Evolutionary conservation across 2,888 invertebrate genomes (phyloP).

Genomic region (Leucophenga maculata): DNA sequence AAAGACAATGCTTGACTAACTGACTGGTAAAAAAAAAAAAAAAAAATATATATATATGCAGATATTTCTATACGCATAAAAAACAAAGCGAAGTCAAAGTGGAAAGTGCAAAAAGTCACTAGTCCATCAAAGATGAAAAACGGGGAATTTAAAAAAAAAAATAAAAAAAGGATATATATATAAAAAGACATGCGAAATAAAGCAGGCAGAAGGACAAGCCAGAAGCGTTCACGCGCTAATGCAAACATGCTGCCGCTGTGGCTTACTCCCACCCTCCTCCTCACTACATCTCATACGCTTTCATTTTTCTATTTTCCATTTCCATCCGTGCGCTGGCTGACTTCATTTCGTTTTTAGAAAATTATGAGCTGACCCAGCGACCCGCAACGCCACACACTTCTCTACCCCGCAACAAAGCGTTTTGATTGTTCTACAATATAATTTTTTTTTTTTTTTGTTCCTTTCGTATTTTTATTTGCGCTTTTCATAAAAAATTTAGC

Average conservation of each 20-base stretch:
- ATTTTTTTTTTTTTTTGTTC: neutral
- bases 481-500: no score
- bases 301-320: neutral
- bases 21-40: neutral
- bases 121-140: slow-evolving; percentile 26
- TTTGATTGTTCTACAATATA: slow-evolving; percentile 13
- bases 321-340: neutral
- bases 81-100: slow-evolving; percentile 42
- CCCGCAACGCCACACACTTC: neutral
- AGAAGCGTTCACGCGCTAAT: no score
- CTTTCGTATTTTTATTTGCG: slow-evolving; percentile 1
- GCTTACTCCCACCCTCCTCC: no score
- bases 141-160: neutral
- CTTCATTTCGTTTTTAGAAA: slow-evolving; percentile 7
- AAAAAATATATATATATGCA: slow-evolving; percentile 16
- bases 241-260: neutral
- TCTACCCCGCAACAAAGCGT: neutral
- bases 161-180: neutral
- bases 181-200: neutral
- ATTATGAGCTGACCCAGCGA: slow-evolving; percentile 16
- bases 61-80: neutral
- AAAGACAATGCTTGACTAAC: neutral
- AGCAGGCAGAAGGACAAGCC: no score
- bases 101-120: slow-evolving; percentile 25
- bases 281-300: neutral